phyloP scores from a whole-genome alignment of 2,888 invertebrate genomes.

The Nesidiocoris tenuis region DNA sequence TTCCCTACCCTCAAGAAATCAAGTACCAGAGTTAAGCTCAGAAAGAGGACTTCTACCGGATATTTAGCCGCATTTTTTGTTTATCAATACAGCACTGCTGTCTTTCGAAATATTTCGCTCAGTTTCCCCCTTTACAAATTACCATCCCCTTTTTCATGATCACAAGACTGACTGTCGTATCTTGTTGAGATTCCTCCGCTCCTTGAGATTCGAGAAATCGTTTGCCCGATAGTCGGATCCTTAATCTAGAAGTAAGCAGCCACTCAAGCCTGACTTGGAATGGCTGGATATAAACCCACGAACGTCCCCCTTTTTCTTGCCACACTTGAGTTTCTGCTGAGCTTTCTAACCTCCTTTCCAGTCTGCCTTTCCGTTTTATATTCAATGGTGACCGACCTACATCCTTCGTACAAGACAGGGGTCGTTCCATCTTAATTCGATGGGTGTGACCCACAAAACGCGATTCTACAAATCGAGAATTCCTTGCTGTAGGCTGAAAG shows the following conservation, averaged over 20 bases:
- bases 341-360: conserved; percentile 22
- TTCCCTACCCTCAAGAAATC: no score
- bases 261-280: background rate
- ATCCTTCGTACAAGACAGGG: background rate
- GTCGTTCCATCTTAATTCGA: background rate
- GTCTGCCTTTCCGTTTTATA: conserved; percentile 21
- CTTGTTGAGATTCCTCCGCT: background rate
- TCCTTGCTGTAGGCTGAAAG: no score
- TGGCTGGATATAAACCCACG: background rate
- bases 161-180: background rate
- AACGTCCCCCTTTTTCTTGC: background rate
- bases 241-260: background rate
- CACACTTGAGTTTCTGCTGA: conserved; percentile 30
- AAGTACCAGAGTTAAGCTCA: no score
- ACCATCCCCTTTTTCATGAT: no score
- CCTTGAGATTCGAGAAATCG: background rate
- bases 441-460: background rate
- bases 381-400: conserved; percentile 17
- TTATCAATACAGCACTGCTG: no score
- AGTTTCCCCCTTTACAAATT: no score
- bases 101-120: no score
- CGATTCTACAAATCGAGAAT: no score
- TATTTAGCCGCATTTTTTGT: no score
- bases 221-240: background rate
- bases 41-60: no score